Base-by-base conservation (phyloP, 2,888 invertebrate species). In the Alitta virens region DNA sequence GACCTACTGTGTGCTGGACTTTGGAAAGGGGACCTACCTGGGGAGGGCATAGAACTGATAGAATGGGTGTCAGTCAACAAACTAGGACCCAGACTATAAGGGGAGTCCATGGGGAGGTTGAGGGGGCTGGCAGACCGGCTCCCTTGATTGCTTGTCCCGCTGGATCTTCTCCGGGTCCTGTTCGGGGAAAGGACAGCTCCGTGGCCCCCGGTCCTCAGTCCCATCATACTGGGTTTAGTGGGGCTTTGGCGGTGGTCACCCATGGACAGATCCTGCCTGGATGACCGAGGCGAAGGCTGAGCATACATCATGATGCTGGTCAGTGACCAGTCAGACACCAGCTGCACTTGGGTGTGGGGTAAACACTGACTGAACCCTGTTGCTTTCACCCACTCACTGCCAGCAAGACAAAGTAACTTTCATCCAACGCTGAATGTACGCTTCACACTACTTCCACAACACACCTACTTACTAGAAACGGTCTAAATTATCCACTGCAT, bases 81-180 rank as follows among this genome's bases (percentile, higher is more conserved):
- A n/a, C 18, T 5, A 9, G 43, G 49, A 27, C 71, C 56, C 50
- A 70, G 59, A 60, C 64, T 71, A 63, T 72, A 72, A 2, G 72
- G 72, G 1, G 71, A 71, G 64, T 68, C 73, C 25, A 74, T 71
- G 5, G 75, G 75, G 51, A 78, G 68, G 63, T 75, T 74, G 21
- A 77, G 68, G 1, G 77, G 78, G 64, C 76, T 76, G 51, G 68
- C 70, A 50, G 71, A 68, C 12, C 73, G 62, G 26, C 70, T 66
- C 21, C 71, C 68, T 50, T 71, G 71, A 24, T 63, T 67, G 53
- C 69, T 68, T 46, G 52, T 38, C 18, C 64, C 25, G 21, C 60
- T 51, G 52, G 26, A 51, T 12, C 33, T 33, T 12, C 55, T 27
- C 38, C 59, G 26, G 33, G 43, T 42, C 40, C 63, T 16, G 25